These are phyloP conservation scores for Pseudachorutes palmiensis DNA, from an alignment of 1,140 invertebrate species.

Conservation along the genomic window DNA sequence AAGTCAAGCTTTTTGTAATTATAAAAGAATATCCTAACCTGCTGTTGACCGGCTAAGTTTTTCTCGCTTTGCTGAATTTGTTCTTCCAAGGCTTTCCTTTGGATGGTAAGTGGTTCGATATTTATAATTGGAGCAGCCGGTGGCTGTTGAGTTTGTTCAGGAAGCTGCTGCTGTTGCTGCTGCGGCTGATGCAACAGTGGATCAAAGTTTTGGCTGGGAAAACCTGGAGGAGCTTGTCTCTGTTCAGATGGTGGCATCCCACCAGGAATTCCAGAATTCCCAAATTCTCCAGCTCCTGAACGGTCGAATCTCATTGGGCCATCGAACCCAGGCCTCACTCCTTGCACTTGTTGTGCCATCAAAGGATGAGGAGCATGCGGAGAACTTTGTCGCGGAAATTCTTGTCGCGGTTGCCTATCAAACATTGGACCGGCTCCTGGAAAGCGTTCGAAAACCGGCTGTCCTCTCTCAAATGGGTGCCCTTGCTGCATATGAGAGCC, in stretches of 20 bases:
- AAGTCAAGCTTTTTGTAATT: background rate
- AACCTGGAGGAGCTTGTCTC: background rate
- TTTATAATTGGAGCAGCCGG: constrained; percentile 24
- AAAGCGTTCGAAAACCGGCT: background rate
- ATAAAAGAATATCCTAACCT: constrained; percentile 47
- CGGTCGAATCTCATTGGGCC: background rate
- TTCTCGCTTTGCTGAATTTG: constrained; percentile 90
- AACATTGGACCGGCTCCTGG: constrained; percentile 1
- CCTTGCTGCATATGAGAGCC: background rate
- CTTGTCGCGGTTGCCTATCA: constrained; percentile 10
- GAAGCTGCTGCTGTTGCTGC: constrained; percentile 4
- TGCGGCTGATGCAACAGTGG: too few species aligned
- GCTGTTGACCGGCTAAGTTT: constrained; percentile 87
- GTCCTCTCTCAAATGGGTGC: constrained; percentile 9
- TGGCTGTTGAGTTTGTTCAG: constrained; percentile 18
- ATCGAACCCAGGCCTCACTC: background rate
- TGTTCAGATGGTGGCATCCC: background rate
- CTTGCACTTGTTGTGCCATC: background rate
- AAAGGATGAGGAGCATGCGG: background rate
- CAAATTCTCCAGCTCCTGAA: constrained; percentile 17
- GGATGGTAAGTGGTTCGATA: constrained; percentile 50
- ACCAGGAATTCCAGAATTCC: constrained; percentile 12
- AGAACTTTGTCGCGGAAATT: constrained; percentile 13
- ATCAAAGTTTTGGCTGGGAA: background rate
- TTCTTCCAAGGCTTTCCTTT: constrained; percentile 74